Percentiles rank a stretch among this genome's conserved stretches.
These are phyloP conservation scores for Synanthedon myopaeformis DNA, from an alignment of 2,888 invertebrate genomes.

Conservation along the genomic window DNA sequence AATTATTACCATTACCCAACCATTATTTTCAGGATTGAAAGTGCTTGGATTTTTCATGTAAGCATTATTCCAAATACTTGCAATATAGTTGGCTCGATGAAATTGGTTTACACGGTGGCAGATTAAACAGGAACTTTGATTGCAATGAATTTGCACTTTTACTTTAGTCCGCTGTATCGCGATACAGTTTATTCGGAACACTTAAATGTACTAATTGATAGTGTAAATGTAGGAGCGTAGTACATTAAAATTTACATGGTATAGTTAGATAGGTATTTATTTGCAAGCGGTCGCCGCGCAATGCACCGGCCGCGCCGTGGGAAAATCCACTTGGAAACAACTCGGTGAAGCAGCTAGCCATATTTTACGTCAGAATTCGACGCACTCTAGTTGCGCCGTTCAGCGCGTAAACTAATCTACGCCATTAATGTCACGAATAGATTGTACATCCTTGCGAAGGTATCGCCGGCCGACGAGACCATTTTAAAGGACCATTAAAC, in stretches of 20 bases:
- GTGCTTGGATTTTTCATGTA: too few relatives aligned
- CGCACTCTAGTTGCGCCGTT: conserved; percentile 34
- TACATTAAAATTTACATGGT: conserved; percentile 3
- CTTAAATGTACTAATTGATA: not conserved
- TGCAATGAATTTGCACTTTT: not conserved
- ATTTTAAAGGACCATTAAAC: conserved; percentile 20
- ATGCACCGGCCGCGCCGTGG: conserved; percentile 28
- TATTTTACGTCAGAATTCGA: conserved; percentile 54
- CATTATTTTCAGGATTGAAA: too few relatives aligned
- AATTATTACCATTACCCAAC: too few relatives aligned
- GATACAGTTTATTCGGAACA: not conserved
- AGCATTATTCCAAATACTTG: too few relatives aligned
- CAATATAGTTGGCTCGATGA: too few relatives aligned
- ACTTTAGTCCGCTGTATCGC: not conserved
- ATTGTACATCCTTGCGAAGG: conserved; percentile 51
- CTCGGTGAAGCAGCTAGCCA: conserved; percentile 30
- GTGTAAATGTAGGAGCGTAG: conserved; percentile 3
- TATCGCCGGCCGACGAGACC: conserved; percentile 19
- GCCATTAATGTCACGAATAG: conserved; percentile 50
- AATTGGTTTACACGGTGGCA: too few relatives aligned
- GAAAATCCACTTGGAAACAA: conserved; percentile 36
- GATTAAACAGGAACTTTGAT: too few relatives aligned
- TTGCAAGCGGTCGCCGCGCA: conserved; percentile 1
- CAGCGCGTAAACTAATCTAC: conserved; percentile 32
- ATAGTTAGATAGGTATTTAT: conserved; percentile 1